These are phyloP conservation scores for Aix galericulata DNA, from an alignment of 2,113 vertebrate genomes.

Conservation along the genomic window DNA sequence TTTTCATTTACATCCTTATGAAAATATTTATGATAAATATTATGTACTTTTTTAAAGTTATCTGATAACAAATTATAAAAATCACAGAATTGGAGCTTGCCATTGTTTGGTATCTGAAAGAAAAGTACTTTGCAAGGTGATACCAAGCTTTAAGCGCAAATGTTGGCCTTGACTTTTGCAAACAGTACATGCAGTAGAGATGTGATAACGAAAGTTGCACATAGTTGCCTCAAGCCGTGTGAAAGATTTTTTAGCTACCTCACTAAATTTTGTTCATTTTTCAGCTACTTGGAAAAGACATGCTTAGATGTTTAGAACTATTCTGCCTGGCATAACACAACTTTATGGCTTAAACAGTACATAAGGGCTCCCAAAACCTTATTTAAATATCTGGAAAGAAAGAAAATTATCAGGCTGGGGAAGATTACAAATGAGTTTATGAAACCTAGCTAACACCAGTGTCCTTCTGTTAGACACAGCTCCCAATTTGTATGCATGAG, in stretches of 20 bases:
- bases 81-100: not conserved
- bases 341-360: not conserved
- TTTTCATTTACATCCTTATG: not conserved
- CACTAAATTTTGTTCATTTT: not conserved
- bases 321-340: not conserved
- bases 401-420: not conserved
- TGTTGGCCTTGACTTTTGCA: constrained; percentile 1
- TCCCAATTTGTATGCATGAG: not conserved
- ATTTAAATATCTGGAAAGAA: not conserved
- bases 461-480: not conserved
- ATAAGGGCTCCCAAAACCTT: not conserved
- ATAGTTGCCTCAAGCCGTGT: not conserved
- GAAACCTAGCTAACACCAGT: not conserved
- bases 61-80: not conserved
- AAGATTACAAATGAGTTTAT: not conserved
- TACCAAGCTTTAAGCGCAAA: constrained; percentile 11
- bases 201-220: not conserved
- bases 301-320: not conserved
- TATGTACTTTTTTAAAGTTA: not conserved
- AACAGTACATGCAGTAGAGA: not conserved
- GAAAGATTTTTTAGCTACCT: not conserved
- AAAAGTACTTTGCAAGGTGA: not conserved
- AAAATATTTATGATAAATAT: not conserved
- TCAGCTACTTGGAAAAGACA: not conserved
- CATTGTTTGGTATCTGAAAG: not conserved